These are phyloP conservation scores for Lasioglossum pauxillum DNA, from an alignment of 2,888 invertebrate species.

Conservation along the genomic window DNA sequence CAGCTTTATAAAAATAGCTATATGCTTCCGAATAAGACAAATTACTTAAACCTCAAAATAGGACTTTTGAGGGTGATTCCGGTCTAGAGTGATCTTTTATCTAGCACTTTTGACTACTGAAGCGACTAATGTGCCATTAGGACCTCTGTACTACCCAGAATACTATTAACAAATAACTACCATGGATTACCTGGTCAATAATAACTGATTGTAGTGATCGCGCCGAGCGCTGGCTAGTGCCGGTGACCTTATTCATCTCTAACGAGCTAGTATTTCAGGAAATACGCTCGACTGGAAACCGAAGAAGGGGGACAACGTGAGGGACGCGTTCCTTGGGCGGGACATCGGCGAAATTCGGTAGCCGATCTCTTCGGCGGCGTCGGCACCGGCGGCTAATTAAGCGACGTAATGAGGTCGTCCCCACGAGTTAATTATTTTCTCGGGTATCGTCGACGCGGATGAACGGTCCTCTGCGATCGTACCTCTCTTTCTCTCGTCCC, in stretches of 20 bases:
- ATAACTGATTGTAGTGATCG: not conserved
- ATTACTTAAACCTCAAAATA: too few relatives aligned
- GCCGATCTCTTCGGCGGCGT: constrained; percentile 28
- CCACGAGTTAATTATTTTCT: constrained; percentile 76
- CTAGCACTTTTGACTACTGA: too few relatives aligned
- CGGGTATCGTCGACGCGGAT: constrained; percentile 44
- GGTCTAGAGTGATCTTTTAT: too few relatives aligned
- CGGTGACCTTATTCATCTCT: not conserved
- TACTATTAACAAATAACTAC: too few relatives aligned
- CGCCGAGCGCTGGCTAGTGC: not conserved
- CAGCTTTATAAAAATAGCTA: too few relatives aligned
- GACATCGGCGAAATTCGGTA: constrained; percentile 36
- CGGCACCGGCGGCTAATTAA: constrained; percentile 75
- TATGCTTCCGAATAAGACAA: too few relatives aligned
- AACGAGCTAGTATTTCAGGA: constrained; percentile 27
- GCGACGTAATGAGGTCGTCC: constrained; percentile 77
- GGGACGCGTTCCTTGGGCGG: constrained; percentile 16
- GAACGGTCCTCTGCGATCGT: constrained; percentile 45
- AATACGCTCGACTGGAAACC: constrained; percentile 18
- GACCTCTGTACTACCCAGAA: not conserved
- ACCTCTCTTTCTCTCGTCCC: not conserved
- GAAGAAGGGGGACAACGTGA: constrained; percentile 20
- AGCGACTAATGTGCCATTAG: not conserved
- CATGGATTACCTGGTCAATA: not conserved
- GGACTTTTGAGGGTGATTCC: too few relatives aligned